Conservation (phyloP, 2,888 invertebrate genomes). For the Archips crataeganus region DNA sequence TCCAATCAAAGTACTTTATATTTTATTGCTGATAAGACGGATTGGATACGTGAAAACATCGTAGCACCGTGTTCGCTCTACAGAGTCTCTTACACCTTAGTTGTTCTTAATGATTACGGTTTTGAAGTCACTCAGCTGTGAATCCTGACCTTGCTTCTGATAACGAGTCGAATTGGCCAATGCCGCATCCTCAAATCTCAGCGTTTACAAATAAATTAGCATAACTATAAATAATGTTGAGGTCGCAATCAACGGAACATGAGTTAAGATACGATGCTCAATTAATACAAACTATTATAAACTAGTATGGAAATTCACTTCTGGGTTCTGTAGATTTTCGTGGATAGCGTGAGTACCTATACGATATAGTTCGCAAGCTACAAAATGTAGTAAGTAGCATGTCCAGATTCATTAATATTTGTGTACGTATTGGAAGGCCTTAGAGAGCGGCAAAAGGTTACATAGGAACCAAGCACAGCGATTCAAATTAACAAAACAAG, state of each 20-base stretch:
- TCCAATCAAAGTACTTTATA: too few species aligned
- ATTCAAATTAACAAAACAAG: not conserved
- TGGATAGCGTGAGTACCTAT: not conserved
- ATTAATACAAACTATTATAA: conserved; percentile 33
- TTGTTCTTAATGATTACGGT: conserved; percentile 28
- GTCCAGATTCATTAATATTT: too few species aligned
- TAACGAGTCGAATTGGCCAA: conserved; percentile 47
- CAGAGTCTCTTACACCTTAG: not conserved
- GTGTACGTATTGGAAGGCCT: not conserved
- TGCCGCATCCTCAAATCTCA: conserved; percentile 46
- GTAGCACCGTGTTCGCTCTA: too few species aligned
- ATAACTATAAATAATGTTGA: conserved; percentile 43
- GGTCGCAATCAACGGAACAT: conserved; percentile 44
- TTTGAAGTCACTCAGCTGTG: conserved; percentile 42
- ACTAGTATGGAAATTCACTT: conserved; percentile 25
- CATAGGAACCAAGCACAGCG: not conserved
- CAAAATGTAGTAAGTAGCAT: not conserved
- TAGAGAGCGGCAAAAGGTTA: not conserved
- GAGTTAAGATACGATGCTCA: conserved; percentile 30
- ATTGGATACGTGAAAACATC: too few species aligned
- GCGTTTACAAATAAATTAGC: conserved; percentile 40
- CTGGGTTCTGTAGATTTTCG: conserved; percentile 13
- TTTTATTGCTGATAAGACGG: too few species aligned
- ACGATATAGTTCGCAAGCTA: not conserved
- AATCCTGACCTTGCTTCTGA: conserved; percentile 54